Evolutionary conservation across 2,797 vertebrate species (phyloP).

Genomic region (Prionace glauca): DNA sequence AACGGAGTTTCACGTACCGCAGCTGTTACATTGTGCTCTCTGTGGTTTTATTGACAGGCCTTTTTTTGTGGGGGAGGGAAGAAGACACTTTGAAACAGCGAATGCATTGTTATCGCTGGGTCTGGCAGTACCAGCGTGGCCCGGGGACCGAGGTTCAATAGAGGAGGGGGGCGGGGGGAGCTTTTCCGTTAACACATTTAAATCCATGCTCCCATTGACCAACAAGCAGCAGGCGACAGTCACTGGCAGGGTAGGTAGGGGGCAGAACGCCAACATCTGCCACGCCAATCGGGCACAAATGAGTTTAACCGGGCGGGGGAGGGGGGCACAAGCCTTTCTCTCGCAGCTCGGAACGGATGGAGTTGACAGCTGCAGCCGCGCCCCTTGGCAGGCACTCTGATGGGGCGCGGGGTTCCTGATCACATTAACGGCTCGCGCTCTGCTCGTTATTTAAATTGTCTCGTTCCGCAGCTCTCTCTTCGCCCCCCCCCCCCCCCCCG

Average conservation of each 20-base stretch:
- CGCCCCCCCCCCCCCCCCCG: constrained; percentile 49
- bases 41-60: constrained; percentile 48
- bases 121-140: constrained; percentile 39
- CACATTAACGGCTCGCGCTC: background rate
- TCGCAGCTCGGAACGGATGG: background rate
- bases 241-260: background rate
- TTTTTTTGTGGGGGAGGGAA: constrained; percentile 38
- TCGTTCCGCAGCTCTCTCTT: background rate
- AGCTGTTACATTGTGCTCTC: constrained; percentile 50
- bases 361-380: background rate
- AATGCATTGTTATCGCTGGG: constrained; percentile 41
- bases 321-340: background rate
- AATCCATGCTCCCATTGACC: background rate
- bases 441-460: background rate
- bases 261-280: background rate
- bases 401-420: too few relatives aligned
- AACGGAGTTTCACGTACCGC: constrained; percentile 40
- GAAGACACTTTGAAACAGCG: constrained; percentile 41
- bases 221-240: constrained; percentile 22
- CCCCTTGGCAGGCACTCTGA: background rate
- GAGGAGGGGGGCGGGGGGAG: background rate
- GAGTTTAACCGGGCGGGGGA: background rate
- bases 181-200: background rate
- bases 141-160: background rate
- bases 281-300: background rate